phyloP scores from a whole-genome alignment of 1,140 invertebrate species.

The Lepidurus arcticus region DNA sequence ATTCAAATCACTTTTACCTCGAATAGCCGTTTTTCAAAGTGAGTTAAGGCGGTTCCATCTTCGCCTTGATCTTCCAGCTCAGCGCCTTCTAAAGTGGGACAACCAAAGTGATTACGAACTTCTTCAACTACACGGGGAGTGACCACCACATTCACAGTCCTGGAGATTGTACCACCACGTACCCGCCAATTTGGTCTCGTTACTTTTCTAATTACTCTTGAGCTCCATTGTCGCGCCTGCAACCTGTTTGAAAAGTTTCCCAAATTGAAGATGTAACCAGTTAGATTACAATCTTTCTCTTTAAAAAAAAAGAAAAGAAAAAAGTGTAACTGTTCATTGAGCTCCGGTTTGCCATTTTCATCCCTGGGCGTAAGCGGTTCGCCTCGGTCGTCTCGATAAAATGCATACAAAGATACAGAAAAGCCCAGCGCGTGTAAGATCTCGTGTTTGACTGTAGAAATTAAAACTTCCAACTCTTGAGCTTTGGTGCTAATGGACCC shows the following conservation, averaged over 20 bases:
- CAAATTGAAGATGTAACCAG: constrained; percentile 19
- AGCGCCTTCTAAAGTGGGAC: constrained; percentile 82
- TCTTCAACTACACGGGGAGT: constrained; percentile 81
- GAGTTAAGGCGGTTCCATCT: constrained; percentile 91
- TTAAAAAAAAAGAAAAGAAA: not conserved
- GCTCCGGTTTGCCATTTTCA: constrained; percentile 76
- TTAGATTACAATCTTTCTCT: not conserved
- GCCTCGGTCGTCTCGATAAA: constrained; percentile 80
- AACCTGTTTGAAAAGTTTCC: constrained; percentile 50
- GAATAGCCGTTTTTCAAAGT: constrained; percentile 97
- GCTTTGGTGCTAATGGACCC: constrained; percentile 87
- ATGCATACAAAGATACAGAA: constrained; percentile 90
- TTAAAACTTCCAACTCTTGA: constrained; percentile 83
- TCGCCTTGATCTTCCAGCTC: constrained; percentile 97
- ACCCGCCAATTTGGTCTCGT: constrained; percentile 73
- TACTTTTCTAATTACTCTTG: constrained; percentile 75
- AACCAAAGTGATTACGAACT: constrained; percentile 86
- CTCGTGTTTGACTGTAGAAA: constrained; percentile 98
- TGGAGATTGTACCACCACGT: constrained; percentile 62
- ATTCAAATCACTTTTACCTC: constrained; percentile 61
- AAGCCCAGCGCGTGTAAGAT: constrained; percentile 96
- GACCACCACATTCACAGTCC: constrained; percentile 81
- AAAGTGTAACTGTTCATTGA: constrained; percentile 57
- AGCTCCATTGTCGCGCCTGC: constrained; percentile 90
- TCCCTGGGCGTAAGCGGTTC: constrained; percentile 73